Base-by-base conservation (phyloP, 2,888 invertebrate genomes). In the Hypsopygia costalis region DNA sequence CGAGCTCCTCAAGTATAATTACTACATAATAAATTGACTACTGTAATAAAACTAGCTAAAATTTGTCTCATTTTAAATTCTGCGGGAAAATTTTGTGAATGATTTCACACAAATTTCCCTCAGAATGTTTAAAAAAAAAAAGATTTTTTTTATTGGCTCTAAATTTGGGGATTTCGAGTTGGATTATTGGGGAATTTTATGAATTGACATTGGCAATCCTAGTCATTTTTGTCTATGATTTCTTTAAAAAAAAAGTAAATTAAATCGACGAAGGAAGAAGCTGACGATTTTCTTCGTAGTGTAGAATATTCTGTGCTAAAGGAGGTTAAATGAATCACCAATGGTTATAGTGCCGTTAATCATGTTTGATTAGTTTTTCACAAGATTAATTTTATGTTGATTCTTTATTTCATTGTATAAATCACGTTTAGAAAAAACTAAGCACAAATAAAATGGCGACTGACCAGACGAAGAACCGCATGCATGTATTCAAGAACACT, bases 401-500 rank as follows among this genome's bases (percentile, higher is more conserved):
- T 75, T 65, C 63, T 79, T 83, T 76, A 69, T 81, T 85, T 78
- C 63, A 71, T 78, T 75, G 82, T 81, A 73, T 78, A 77, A 66
- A 67, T 58, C 63, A 74, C 76, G 72, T 78, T 68, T 63, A 55
- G 58, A 67, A 62, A 63, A 65, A 67, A 69, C 72, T 70, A 62
- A 79, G 65, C 75, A 77, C 72, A 74, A 71, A 73, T 86, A 93
- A 93, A 93, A 94, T 94, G 94, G 93, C 93, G 92, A 93, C 93
- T 81, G 92, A 92, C 86, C 91, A 90, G 87, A 91, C 90, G 90
- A 94, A 94, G 91, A 94, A 93, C 92, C 94, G 97, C 90, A 93
- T 96, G 92, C 94, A 95, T 89, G 95, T 93, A 82, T 98, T 97
- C 90, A 99, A 99, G 94, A 98, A 99, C 92, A 97, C 97, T 92